Evolutionary conservation across 2,113 vertebrate genomes (phyloP).

Genomic region (Amblyornis subalaris): DNA sequence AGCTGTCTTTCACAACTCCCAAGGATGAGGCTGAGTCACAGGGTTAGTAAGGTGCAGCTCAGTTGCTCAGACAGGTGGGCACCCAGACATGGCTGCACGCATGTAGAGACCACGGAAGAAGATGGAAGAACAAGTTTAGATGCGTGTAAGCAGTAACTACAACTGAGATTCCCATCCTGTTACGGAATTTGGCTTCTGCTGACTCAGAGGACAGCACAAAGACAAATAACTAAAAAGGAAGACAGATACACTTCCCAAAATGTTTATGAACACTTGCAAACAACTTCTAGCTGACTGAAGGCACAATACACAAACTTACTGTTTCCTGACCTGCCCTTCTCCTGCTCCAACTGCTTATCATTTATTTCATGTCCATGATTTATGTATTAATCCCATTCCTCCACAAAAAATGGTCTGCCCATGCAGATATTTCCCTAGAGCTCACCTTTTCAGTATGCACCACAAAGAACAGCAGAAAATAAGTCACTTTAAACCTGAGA

Average conservation of each 20-base stretch:
- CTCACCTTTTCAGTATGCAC: not conserved
- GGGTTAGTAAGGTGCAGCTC: not conserved
- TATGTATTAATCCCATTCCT: not conserved
- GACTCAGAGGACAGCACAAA: not conserved
- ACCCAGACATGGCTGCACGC: accelerated
- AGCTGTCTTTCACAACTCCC: not conserved
- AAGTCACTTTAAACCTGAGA: not conserved
- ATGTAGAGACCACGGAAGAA: accelerated
- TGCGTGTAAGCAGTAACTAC: not conserved
- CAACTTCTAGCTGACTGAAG: not conserved
- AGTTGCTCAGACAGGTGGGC: not conserved
- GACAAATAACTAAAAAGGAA: not conserved
- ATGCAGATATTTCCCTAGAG: not conserved
- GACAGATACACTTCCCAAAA: not conserved
- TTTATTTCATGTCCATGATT: not conserved
- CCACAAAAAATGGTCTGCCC: not conserved
- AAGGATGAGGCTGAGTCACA: not conserved
- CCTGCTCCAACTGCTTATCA: not conserved
- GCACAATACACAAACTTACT: not conserved
- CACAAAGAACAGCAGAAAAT: not conserved
- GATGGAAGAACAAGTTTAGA: not conserved
- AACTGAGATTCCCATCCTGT: not conserved
- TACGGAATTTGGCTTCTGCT: not conserved
- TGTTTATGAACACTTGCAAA: not conserved
- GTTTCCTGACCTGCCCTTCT: not conserved